Evolutionary conservation across 2,797 vertebrate genomes (phyloP).

Genomic region (Smutsia gigantea): DNA sequence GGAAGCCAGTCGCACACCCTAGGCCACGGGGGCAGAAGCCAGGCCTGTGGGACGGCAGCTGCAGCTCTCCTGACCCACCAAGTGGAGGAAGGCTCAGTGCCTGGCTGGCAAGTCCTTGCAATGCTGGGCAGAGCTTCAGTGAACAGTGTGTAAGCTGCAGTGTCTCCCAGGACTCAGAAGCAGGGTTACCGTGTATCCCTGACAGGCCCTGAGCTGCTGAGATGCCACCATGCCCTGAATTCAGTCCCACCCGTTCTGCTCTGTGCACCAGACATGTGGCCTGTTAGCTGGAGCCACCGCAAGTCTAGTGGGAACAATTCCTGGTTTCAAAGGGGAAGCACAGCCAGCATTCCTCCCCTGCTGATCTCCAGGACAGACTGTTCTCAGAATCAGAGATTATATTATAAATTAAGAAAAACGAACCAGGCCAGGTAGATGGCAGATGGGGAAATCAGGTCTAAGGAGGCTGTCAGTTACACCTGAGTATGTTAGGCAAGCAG

Average conservation of each 20-base stretch:
- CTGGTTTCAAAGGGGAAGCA: neutral
- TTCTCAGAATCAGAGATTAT: neutral
- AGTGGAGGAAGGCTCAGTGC: too few species aligned
- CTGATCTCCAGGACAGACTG: neutral
- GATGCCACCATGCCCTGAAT: neutral
- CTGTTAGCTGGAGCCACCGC: neutral
- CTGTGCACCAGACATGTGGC: neutral
- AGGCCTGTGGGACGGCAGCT: neutral
- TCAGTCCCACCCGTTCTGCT: neutral
- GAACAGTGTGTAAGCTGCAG: neutral
- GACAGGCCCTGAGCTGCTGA: neutral
- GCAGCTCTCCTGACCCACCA: neutral
- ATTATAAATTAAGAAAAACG: neutral
- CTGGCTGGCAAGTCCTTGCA: neutral
- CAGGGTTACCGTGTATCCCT: too few species aligned
- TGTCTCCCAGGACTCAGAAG: neutral
- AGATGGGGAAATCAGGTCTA: neutral
- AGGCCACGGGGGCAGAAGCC: neutral
- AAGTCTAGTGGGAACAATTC: neutral
- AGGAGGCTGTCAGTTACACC: neutral
- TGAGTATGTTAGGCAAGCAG: neutral
- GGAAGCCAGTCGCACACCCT: neutral
- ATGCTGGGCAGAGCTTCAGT: neutral
- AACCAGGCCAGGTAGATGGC: neutral
- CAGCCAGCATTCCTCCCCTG: neutral